Evolutionary conservation across 2,888 invertebrate species (phyloP).

Genomic region (Cantharis nigra): DNA sequence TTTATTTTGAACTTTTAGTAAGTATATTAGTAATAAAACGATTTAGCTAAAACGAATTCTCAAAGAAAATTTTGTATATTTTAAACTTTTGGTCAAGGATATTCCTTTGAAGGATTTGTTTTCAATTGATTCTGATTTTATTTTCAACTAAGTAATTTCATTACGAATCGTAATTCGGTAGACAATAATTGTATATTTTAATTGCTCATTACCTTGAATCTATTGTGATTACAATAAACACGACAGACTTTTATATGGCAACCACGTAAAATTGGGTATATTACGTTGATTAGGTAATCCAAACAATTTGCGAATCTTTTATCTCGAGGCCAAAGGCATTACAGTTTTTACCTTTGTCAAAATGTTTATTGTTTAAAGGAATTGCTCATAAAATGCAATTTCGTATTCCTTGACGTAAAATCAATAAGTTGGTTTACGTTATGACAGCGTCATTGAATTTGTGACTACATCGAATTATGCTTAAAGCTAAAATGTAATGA

Average conservation of each 20-base stretch:
- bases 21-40: background rate
- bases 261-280: background rate
- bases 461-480: background rate
- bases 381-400: conserved; percentile 6
- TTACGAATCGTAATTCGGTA: background rate
- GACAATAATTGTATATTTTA: background rate
- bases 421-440: conserved; percentile 8
- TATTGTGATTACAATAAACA: background rate
- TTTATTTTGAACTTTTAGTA: background rate
- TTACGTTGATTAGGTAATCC: background rate
- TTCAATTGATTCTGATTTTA: background rate
- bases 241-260: background rate
- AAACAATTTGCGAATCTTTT: background rate
- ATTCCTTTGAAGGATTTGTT: background rate
- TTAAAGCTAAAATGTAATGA: background rate
- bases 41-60: background rate
- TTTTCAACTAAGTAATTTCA: background rate
- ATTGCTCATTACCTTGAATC: background rate
- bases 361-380: background rate
- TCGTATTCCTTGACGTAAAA: conserved; percentile 2
- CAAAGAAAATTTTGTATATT: background rate
- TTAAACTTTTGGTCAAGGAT: background rate
- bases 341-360: background rate
- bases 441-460: conserved; percentile 5
- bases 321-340: background rate